A percentile compares a stretch with the other conserved stretches of the same genome.
Conservation (phyloP, 2,113 vertebrate species). For the Peucedramus taeniatus region DNA sequence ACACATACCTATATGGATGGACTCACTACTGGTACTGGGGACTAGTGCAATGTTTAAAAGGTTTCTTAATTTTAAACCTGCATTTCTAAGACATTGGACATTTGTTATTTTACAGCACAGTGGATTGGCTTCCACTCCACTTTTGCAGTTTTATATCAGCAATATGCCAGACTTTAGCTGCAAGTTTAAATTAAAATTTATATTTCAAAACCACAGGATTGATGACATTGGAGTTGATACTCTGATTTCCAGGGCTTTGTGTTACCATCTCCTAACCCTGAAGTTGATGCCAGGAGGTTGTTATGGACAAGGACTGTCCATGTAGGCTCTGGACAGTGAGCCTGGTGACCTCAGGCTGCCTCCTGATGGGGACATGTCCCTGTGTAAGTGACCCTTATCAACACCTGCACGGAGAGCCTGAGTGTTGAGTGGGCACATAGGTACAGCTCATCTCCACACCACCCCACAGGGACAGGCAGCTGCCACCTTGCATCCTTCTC, state of each 20-base stretch:
- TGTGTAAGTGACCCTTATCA: not conserved
- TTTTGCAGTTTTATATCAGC: not conserved
- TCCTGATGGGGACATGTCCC: not conserved
- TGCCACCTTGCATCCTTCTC: not conserved
- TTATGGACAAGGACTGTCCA: not conserved
- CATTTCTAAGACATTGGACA: not conserved
- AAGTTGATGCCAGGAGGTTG: not conserved
- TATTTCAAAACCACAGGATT: not conserved
- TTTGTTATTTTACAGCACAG: not conserved
- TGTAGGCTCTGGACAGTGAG: not conserved
- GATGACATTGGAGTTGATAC: not conserved
- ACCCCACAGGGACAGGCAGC: not conserved
- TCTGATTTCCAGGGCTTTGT: not conserved
- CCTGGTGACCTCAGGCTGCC: not conserved
- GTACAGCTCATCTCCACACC: not conserved
- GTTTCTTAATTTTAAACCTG: not conserved
- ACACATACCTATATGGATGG: not conserved
- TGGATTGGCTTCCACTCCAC: not conserved
- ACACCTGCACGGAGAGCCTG: not conserved
- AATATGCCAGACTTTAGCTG: not conserved
- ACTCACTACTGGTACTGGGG: not conserved
- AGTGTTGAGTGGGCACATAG: fast-evolving
- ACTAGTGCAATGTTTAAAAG: not conserved
- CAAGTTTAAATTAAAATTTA: not conserved
- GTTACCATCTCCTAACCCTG: not conserved